Evolutionary conservation across 1,140 invertebrate species (phyloP), one percentile per base, ranked within the genome.

Genomic region (Lerema accius): DNA sequence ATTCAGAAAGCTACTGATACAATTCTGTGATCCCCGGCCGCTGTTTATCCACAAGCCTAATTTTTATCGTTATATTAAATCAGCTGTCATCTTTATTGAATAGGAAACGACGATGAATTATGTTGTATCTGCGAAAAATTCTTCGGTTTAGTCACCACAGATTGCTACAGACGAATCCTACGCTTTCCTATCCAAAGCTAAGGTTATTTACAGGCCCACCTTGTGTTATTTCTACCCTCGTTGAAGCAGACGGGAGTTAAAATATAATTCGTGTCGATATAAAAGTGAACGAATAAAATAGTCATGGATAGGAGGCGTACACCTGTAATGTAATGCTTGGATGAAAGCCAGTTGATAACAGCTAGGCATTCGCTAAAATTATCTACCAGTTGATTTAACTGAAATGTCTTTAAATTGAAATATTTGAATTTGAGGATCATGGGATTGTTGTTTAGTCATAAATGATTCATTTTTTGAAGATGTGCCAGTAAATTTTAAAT

Each of bases 121-220:
- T 19, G 28, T 17, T 63, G 6, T 17, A 11, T 1, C 5, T 40
- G 40, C 0, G 39, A 53, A 39, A 19, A 60, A 40, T 28, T 48
- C 26, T 4, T 37, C 4, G 32, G 17, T 42, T 49, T 42, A 61
- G 46, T 49, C 58, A 61, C 46, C 32, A 11, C 17, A 42, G 46
- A 26, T 16, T 7, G 46, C 35, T 46, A 23, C 61, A 55, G 42
- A 70, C 53, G 40, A 75, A 76, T 67, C 72, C 67, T 74, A 76
- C 75, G 62, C 68, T 71, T 76, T 71, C 64, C 63, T 64, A 70
- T 59, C 72, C 45, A 48, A 73, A 49, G 62, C 49, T 58, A 63
- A 68, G 63, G 69, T 75, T 81, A 84, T 80, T 78, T 80, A 65
- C 51, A 84, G 78, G 71, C 65, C 61, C 75, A 71, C 82, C 82